These are phyloP conservation scores for Patella caerulea DNA, from an alignment of 2,888 invertebrate genomes.

Conservation along the genomic window DNA sequence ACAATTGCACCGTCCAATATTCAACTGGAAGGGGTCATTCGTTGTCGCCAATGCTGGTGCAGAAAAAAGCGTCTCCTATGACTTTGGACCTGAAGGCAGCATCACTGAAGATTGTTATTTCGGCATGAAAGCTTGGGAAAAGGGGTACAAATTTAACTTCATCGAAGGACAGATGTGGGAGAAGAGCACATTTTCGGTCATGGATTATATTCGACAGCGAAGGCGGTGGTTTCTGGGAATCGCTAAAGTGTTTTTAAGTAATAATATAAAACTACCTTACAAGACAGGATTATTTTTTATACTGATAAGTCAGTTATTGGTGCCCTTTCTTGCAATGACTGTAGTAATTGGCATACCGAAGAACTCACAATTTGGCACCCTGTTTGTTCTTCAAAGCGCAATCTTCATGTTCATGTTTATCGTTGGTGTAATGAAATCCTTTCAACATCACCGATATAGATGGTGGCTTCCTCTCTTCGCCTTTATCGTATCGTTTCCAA, in stretches of 20 bases:
- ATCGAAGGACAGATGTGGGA: constrained; percentile 65
- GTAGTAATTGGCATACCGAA: constrained; percentile 50
- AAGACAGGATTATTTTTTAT: constrained; percentile 26
- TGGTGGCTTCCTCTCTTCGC: neutral
- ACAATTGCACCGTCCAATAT: constrained; percentile 55
- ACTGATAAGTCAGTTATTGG: neutral
- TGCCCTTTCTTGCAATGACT: constrained; percentile 31
- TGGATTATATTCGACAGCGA: constrained; percentile 58
- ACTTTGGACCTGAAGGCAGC: constrained; percentile 57
- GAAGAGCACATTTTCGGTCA: constrained; percentile 58
- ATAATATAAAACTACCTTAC: constrained; percentile 50
- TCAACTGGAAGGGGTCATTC: constrained; percentile 65
- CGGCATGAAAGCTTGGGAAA: constrained; percentile 55
- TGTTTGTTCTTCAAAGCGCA: constrained; percentile 47
- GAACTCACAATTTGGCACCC: constrained; percentile 41
- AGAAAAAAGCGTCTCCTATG: constrained; percentile 54
- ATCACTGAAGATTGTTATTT: constrained; percentile 62
- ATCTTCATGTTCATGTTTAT: constrained; percentile 56
- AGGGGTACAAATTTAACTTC: constrained; percentile 60
- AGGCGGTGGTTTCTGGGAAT: constrained; percentile 63
- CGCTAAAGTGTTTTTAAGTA: constrained; percentile 48
- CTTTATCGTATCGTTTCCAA: neutral
- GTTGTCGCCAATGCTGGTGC: constrained; percentile 59
- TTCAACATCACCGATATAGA: constrained; percentile 48
- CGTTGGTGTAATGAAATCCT: constrained; percentile 57